Evolutionary conservation across 53 echinoderm and acorn worm genomes (phyloP), one percentile per base, ranked within the genome.

Genomic region (Echinarachnius parma): DNA sequence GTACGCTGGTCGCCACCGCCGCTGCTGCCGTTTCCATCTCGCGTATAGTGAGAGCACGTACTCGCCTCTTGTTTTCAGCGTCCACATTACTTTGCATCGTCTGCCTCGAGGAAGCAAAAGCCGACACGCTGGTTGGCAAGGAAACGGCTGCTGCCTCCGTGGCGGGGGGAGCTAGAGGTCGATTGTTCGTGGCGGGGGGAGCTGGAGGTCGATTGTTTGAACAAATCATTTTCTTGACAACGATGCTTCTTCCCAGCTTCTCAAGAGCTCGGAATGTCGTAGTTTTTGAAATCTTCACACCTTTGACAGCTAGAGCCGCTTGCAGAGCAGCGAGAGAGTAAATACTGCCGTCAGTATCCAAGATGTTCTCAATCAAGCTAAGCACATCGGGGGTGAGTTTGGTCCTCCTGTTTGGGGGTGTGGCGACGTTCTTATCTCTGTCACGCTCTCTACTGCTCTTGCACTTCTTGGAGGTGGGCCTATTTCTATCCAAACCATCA

Each of bases 181-280:
- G 23, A 10, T 37, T 62, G 5, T 16, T 18, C 16, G 28, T 47
- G 30, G 19, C 75, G 13, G 19, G 13, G 11, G 10, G 11, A 10
- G 4, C 11, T 14, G 11, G 13, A 14, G 4, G 4, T 36, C 62
- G 23, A 10, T 37, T 62, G 5, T 16, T 18, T 15, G 28, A 66
- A 28, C n/a, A n/a, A n/a, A 19, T 78, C 80, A 79, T 88, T 62
- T 74, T 88, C 21, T 88, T 83, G 28, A 77, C 79, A 22, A 83
- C 80, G 14, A 83, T 78, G 35, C 78, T 79, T 7, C 83, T 52
- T 24, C 88, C 88, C 21, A 88, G 35, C 34, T 75, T 75, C 57
- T 88, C 88, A 30, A 88, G 66, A 31, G 88, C 88, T 26, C 88
- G 60, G 61, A 81, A 88, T 20, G 83, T 83, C 21, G 88, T 83